A percentile compares a stretch with the other conserved stretches of the same genome.
phyloP scores from a whole-genome alignment of 1,140 invertebrate genomes.

The Pomacea maculata region DNA sequence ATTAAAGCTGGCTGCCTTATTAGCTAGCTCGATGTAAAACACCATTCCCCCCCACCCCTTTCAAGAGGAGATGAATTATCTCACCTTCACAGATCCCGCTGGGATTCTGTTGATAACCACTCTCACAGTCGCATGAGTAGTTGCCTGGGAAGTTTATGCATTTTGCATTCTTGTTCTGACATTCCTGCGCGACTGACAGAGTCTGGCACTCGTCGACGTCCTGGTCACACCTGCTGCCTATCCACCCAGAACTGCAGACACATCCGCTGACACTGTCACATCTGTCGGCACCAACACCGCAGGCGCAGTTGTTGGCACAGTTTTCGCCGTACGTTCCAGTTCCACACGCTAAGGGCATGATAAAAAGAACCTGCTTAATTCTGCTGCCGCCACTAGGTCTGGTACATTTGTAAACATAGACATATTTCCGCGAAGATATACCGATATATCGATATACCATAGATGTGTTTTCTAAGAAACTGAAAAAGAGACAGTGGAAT shows the following conservation, averaged over 20 bases:
- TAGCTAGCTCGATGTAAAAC: no score
- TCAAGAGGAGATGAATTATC: no score
- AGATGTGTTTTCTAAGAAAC: no score
- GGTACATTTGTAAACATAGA: no score
- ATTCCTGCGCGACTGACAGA: not conserved
- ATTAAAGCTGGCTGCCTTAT: no score
- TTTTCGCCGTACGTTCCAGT: not conserved
- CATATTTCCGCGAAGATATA: no score
- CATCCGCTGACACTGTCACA: conserved; percentile 24
- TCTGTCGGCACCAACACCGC: not conserved
- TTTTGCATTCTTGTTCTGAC: not conserved
- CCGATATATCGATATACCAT: no score
- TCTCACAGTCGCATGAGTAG: not conserved
- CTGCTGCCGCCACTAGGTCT: no score
- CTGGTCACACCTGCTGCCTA: not conserved
- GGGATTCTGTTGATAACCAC: not conserved
- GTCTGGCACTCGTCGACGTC: conserved; percentile 26
- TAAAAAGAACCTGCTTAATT: no score
- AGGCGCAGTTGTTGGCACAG: conserved; percentile 17
- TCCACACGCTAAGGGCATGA: not conserved
- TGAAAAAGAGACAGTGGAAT: no score
- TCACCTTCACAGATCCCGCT: conserved; percentile 7
- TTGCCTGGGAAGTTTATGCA: not conserved
- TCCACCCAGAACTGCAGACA: conserved; percentile 22
- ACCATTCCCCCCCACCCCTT: no score